Percentiles rank a stretch among this genome's conserved stretches.
Conservation (phyloP, 2,797 vertebrate genomes). For the Poecilia gillii region DNA sequence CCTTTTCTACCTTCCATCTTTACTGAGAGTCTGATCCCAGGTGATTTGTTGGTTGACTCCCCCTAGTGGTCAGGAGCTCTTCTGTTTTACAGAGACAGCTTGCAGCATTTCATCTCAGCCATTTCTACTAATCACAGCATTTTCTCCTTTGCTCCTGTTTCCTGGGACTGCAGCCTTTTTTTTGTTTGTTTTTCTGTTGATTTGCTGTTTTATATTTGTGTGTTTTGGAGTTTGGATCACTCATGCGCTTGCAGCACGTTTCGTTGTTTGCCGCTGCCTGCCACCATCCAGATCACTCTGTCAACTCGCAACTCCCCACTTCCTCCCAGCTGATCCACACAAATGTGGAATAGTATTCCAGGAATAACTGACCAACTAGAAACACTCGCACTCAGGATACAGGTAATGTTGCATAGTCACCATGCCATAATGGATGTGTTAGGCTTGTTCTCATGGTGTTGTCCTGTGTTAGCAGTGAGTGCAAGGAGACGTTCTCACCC, state of each 20-base stretch:
- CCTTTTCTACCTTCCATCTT: neutral
- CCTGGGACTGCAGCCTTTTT: too few relatives aligned
- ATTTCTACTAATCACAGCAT: too few relatives aligned
- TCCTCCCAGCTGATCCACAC: neutral
- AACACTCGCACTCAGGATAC: neutral
- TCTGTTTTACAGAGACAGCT: too few relatives aligned
- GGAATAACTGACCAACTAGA: neutral
- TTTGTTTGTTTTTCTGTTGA: too few relatives aligned
- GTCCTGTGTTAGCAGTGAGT: neutral
- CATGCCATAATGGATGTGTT: neutral
- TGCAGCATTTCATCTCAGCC: too few relatives aligned
- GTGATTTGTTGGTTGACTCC: too few relatives aligned
- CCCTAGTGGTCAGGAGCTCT: too few relatives aligned
- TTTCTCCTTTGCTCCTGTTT: too few relatives aligned
- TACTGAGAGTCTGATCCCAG: neutral
- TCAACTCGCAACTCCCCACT: neutral
- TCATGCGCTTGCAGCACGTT: neutral
- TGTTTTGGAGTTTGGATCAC: neutral
- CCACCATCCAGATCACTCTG: too few relatives aligned
- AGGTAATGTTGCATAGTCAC: neutral
- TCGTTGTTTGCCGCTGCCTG: too few relatives aligned
- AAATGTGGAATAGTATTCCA: neutral
- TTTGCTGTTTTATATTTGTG: too few relatives aligned
- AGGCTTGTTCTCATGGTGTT: neutral
- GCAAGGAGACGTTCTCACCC: constrained; percentile 78